phyloP scores from a whole-genome alignment of 2,888 invertebrate species.

The Mythimna loreyi region DNA sequence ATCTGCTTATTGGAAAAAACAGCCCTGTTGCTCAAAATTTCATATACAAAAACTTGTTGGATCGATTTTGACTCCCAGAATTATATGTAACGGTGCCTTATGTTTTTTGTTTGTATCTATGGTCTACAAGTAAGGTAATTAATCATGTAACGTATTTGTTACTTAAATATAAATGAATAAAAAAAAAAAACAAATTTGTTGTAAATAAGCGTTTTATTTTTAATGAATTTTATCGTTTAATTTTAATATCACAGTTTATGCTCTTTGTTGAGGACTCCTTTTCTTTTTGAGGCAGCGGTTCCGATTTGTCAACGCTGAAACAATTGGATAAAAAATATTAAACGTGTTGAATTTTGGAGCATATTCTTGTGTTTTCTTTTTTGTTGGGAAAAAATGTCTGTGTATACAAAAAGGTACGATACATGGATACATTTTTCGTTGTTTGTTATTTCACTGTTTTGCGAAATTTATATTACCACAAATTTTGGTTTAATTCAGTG shows the following conservation, averaged over 20 bases:
- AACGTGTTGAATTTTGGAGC: background rate
- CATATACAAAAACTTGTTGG: background rate
- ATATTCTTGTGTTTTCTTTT: background rate
- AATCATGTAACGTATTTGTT: slow-evolving; percentile 16
- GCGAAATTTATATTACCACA: no score
- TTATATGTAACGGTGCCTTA: slow-evolving; percentile 1
- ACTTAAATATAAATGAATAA: slow-evolving; percentile 28
- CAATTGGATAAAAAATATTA: background rate
- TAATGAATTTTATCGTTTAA: slow-evolving; percentile 23
- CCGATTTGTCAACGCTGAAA: slow-evolving; percentile 41
- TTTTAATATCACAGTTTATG: slow-evolving; percentile 51
- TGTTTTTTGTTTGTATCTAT: background rate
- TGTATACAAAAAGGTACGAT: background rate
- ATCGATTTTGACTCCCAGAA: background rate
- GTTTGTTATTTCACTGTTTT: no score
- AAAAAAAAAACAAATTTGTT: background rate
- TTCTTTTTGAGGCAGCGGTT: slow-evolving; percentile 3
- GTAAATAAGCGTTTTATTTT: background rate
- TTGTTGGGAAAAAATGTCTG: background rate
- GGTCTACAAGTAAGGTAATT: slow-evolving; percentile 1
- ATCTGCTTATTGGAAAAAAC: no score
- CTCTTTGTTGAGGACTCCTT: slow-evolving; percentile 14
- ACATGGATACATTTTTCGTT: no score
- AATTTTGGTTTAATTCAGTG: no score
- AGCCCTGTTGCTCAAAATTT: slow-evolving; percentile 7